These are phyloP conservation scores for Pantherophis guttatus DNA, from an alignment of 2,113 vertebrate species.

Conservation along the genomic window DNA sequence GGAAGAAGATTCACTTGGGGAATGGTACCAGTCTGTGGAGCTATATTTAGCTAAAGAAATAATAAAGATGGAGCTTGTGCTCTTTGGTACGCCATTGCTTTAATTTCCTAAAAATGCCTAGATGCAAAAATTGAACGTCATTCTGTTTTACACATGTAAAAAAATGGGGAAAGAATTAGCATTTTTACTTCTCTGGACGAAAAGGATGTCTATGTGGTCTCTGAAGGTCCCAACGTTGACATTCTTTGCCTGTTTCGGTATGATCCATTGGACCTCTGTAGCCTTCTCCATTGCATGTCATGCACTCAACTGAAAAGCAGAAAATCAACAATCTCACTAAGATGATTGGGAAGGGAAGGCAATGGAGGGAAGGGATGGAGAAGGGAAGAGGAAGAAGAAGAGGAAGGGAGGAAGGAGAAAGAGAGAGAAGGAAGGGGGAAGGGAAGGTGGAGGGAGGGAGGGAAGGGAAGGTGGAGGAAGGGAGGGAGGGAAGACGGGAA, in stretches of 20 bases:
- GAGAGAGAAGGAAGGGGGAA: too few relatives aligned
- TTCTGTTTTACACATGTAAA: constrained; percentile 5
- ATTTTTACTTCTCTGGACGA: constrained; percentile 87
- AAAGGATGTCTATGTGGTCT: constrained; percentile 91
- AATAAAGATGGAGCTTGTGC: background rate
- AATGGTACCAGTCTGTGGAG: background rate
- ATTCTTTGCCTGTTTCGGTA: constrained; percentile 90
- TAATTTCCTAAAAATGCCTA: background rate
- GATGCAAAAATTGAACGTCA: too few relatives aligned
- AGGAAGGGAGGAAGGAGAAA: too few relatives aligned
- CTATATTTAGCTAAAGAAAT: background rate
- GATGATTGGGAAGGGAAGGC: background rate
- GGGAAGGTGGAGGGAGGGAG: too few relatives aligned
- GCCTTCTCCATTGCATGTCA: constrained; percentile 92
- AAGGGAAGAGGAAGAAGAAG: too few relatives aligned
- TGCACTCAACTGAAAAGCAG: constrained; percentile 85
- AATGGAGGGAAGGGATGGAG: too few relatives aligned
- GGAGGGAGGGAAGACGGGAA: accelerated
- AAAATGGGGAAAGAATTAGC: background rate
- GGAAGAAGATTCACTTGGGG: background rate
- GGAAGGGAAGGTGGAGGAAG: too few relatives aligned
- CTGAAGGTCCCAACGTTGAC: constrained; percentile 95
- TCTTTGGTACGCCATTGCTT: background rate
- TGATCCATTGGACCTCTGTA: constrained; percentile 98
- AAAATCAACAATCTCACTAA: constrained; percentile 15